A percentile compares a stretch with the other conserved stretches of the same genome.
Evolutionary conservation across 2,888 invertebrate genomes (phyloP).

Genomic region (Athetis lepigone): DNA sequence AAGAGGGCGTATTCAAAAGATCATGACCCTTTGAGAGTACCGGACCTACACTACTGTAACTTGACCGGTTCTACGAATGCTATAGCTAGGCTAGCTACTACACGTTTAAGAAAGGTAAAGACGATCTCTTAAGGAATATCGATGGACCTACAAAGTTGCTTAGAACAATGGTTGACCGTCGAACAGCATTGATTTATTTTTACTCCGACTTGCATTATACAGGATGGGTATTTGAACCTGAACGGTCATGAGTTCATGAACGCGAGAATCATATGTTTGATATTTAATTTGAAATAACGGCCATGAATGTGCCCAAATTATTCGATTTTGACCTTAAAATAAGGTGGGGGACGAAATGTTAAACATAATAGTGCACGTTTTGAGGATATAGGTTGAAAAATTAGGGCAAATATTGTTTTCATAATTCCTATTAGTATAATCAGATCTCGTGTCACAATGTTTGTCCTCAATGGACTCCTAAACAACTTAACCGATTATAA

Average conservation of each 20-base stretch:
- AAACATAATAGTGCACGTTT: not conserved
- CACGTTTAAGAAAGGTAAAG: conserved; percentile 39
- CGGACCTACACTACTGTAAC: conserved; percentile 49
- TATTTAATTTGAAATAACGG: conserved; percentile 20
- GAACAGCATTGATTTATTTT: conserved; percentile 40
- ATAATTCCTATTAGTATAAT: not conserved
- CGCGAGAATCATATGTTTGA: not conserved
- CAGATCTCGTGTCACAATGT: no score
- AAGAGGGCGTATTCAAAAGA: conserved; percentile 54
- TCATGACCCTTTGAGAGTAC: conserved; percentile 52
- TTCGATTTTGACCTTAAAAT: not conserved
- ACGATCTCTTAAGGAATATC: conserved; percentile 35
- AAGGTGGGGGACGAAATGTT: not conserved
- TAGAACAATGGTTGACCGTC: conserved; percentile 42
- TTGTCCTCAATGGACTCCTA: no score
- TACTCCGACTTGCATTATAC: conserved; percentile 15
- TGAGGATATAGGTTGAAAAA: not conserved
- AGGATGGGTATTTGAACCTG: conserved; percentile 29
- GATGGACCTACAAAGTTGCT: conserved; percentile 36
- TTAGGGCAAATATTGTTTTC: not conserved
- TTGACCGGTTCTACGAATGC: conserved; percentile 53
- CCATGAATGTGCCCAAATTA: not conserved
- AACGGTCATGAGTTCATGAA: conserved; percentile 19
- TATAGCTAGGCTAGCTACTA: conserved; percentile 53
- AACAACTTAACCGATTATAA: no score